Evolutionary conservation across 2,113 vertebrate species (phyloP).

Genomic region (Peromyscus leucopus): DNA sequence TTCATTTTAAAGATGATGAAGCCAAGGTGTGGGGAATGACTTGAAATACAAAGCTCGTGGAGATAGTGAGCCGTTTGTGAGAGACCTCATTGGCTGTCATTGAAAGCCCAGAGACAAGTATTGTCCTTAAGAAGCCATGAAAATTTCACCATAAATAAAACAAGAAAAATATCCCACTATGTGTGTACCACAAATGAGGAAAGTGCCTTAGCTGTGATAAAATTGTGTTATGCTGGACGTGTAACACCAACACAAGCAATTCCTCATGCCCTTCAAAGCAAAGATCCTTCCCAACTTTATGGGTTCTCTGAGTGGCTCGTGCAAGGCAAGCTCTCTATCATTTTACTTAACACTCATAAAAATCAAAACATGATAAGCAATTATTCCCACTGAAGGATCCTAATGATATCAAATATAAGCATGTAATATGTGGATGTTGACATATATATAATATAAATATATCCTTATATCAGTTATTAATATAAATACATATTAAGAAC

Average conservation of each 20-base stretch:
- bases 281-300: not conserved
- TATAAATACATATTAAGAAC: not conserved
- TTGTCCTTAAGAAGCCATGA: not conserved
- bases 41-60: not conserved
- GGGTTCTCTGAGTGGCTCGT: not conserved
- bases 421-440: not conserved
- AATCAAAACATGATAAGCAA: not conserved
- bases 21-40: not conserved
- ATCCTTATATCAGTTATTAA: not conserved
- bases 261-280: not conserved
- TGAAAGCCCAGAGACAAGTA: not conserved
- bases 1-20: conserved; percentile 10
- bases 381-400: conserved; percentile 10
- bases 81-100: not conserved
- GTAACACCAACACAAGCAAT: not conserved
- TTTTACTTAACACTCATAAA: not conserved
- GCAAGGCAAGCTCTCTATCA: not conserved
- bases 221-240: not conserved
- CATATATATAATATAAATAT: not conserved
- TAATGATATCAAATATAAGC: not conserved
- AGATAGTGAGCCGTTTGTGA: not conserved
- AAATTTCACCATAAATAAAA: not conserved
- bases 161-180: not conserved
- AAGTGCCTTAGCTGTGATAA: not conserved
- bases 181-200: not conserved